Base-by-base conservation (phyloP, 2,113 vertebrate species). In the Otus sunia region DNA sequence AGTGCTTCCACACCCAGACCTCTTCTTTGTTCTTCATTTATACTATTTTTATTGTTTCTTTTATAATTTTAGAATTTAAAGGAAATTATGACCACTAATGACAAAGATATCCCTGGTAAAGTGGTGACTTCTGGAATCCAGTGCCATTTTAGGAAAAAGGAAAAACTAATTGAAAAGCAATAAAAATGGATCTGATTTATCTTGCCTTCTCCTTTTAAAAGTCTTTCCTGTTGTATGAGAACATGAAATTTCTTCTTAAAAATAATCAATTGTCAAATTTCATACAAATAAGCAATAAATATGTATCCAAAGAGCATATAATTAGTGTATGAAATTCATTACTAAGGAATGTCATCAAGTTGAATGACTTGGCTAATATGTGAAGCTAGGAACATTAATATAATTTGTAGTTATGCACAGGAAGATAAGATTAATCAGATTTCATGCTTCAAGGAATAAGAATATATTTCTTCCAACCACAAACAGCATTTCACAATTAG, bases 371-470 rank as follows among this genome's bases (percentile, higher is more conserved):
- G 43, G 62, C 81, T 88, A 53, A 37, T 23, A 32, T 37, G 27
- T 59, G 59, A 85, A 62, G 41, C 90, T 81, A 84, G 43, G 49
- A 92, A 55, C 43, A 19, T 68, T 71, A 90, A 74, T 82, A 49
- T 58, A 45, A 85, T 66, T 93, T 88, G 58, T 73, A 95, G 55
- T 72, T 81, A 67, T 60, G 22, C 16, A 82, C 49, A 60, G 58
- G 15, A 96, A 92, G 86, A 89, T 92, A 97, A 89, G 45, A 80
- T 7, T 60, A 79, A 83, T 77, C 59, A 85, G 45, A 90, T 88
- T 68, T 90, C 52, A 63, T 95, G 37, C 41, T 78, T 96, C 76
- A 94, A 39, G 52, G 43, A 88, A 68, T 32, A 92, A 82, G 68
- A 73, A 94, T 92, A 60, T 56, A 36, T 92, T 83, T 82, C 59